phyloP scores from a whole-genome alignment of 1,140 invertebrate genomes.

The Drosophila mauritiana region DNA sequence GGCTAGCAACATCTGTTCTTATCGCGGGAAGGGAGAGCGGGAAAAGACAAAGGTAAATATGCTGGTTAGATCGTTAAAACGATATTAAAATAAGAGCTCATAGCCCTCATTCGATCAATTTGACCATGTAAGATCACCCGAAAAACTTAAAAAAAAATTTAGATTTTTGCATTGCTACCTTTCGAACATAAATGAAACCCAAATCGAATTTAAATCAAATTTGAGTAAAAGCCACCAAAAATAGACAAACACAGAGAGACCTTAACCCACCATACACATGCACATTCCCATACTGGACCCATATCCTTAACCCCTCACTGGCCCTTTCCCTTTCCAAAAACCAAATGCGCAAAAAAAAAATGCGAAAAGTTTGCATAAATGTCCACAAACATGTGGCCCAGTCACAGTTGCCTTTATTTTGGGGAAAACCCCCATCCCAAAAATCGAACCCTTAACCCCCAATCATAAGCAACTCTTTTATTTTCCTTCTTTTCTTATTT shows the following conservation, averaged over 20 bases:
- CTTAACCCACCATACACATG: slow-evolving; percentile 1
- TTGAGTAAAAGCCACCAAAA: slow-evolving; percentile 47
- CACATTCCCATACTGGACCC: slow-evolving; percentile 33
- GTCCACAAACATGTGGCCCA: slow-evolving; percentile 77
- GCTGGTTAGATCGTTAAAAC: slow-evolving; percentile 9
- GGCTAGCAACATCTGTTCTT: slow-evolving; percentile 35
- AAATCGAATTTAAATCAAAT: slow-evolving; percentile 50
- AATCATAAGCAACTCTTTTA: slow-evolving; percentile 47
- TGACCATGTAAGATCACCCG: too few relatives aligned
- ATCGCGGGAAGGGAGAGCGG: not conserved
- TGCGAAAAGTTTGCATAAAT: slow-evolving; percentile 73
- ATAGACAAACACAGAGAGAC: slow-evolving; percentile 11
- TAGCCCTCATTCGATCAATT: too few relatives aligned
- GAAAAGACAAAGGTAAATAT: not conserved
- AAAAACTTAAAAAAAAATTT: not conserved
- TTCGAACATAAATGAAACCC: not conserved
- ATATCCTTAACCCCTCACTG: slow-evolving; percentile 28
- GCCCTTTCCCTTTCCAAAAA: not conserved
- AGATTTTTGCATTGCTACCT: not conserved
- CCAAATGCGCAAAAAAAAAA: slow-evolving; percentile 44
- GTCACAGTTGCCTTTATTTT: slow-evolving; percentile 43
- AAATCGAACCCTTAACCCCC: not conserved
- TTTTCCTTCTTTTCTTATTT: slow-evolving; percentile 11
- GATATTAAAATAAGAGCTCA: not conserved
- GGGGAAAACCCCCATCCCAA: not conserved